Base-by-base conservation (phyloP, 2,797 vertebrate genomes). In the Cuniculus paca region DNA sequence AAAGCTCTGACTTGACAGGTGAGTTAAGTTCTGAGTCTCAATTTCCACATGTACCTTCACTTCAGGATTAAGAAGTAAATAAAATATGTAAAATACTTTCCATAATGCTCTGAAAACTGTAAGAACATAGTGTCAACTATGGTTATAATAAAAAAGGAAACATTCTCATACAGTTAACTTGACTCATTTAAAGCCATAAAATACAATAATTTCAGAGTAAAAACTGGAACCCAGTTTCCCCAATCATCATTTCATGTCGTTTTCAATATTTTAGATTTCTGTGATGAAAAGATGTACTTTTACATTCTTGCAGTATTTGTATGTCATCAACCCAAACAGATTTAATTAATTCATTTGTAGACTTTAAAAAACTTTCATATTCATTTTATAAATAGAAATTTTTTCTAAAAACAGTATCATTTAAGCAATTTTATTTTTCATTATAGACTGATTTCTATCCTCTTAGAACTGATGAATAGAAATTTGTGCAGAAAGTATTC, bases 1-100 rank as follows among this genome's bases (percentile, higher is more conserved):
- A 83, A 80, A 95, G 22, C 58, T 87, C 65, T 77, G 54, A 93
- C 42, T 83, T 92, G 50, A 42, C 70, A 42, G 70, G 50, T 60
- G 34, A 94, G 65, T 87, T 89, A 97, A 82, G 85, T 92, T 95
- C 31, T 92, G 42, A 94, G 63, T 88, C 60, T 95, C 87, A 93
- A 86, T 94, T 88, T 96, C 50, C 31, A 95, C 39, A 88, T 16
- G 77, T 1, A 80, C 5, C 5, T 86, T 93, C 74, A 94, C 78
- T 91, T 50, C 16, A 88, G 61, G 45, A 96, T 91, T 61, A 92
- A 86, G 26, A 16, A 91, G 42, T 84, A 85, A 95, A 74, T 87
- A 68, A 97, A 95, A 88, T 92, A 91, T 60, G 26, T 90, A 79
- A 95, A 92, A 52, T 90, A 63, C 60, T 54, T 94, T 92, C 70